Base-by-base conservation (phyloP, 2,113 vertebrate species). In the Hippoglossus stenolepis region DNA sequence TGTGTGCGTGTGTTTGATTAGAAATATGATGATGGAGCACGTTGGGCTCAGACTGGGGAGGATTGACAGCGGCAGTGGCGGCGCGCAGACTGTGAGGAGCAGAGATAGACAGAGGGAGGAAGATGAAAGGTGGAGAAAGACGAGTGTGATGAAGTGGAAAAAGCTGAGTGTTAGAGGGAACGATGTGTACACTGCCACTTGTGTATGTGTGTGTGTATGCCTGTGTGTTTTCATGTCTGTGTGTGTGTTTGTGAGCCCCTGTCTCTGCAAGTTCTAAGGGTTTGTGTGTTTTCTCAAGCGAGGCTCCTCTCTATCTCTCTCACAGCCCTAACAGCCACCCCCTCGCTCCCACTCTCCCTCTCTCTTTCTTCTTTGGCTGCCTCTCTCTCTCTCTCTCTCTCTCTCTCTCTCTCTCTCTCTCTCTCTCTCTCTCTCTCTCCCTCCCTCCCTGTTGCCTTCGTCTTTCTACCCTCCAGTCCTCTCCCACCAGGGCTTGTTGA, bases 111-210 rank as follows among this genome's bases (percentile, higher is more conserved):
- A 53, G 60, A 73, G 68, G 65, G 71, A 66, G 70, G 70, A 38
- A 70, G 88, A 90, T 92, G 77, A 87, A 90, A 88, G 82, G 87
- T 79, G 79, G 78, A 83, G 67, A 85, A 88, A 87, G 87, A 87
- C 40, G 66, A 84, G 85, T 71, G 86, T 83, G 88, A 92, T 89
- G 85, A 86, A 91, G 89, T 87, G 88, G 85, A 84, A 90, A 89
- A 86, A 87, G 84, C 80, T 13, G 76, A 82, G 81, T 80, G 84
- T 88, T 84, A 73, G 76, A 83, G 73, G 76, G 80, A 80, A 80
- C 66, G 58, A 79, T 78, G 85, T 83, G 77, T 58, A 56, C 28
- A 9, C 83, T 61, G 57, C 65, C 75, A 79, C 74, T 81, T 56
- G 61, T 66, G 77, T 73, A 57, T 75, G 65, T 77, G 35, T 73